Evolutionary conservation across 2,113 vertebrate genomes (phyloP), one percentile per base, ranked within the genome.

Genomic region (Actenoides hombroni): DNA sequence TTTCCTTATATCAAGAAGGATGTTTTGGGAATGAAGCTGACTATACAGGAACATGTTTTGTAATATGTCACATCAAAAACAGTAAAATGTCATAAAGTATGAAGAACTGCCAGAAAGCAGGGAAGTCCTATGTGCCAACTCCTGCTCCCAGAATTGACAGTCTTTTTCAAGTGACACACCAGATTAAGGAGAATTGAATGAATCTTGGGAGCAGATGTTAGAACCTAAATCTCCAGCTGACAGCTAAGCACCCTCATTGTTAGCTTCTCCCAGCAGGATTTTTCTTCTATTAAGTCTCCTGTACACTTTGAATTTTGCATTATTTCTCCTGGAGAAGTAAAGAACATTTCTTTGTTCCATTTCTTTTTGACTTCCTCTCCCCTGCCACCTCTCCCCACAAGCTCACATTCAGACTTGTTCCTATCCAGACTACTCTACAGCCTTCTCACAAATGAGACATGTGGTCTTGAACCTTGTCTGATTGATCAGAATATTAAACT

Each of bases 171-270:
- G 70, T 76, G 73, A 85, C 88, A 73, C 14, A 18, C 51, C 4
- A 21, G 69, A 92, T 94, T 91, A 95, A 92, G 95, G 24, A 59
- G 81, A 92, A 89, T 35, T 65, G 69, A 89, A 79, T 73, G n/a
- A 85, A 91, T 76, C 57, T 87, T 87, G 53, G 89, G 61, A 95
- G n/a, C 71, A 94, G 92, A 78, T 94, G 73, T 68, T 95, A 85
- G 48, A 95, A 73, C 61, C 31, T 76, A 89, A 92, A 84, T 95
- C 80, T 91, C 73, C 57, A 60, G 65, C 83, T 92, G 69, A 73
- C 56, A 84, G 29, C 26, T 78, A 87, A 96, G 73, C 65, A 92
- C 39, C n/a, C 57, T 75, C 48, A 68, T 64, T 42, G 24, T 86
- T 78, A 83, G 13, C 42, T 86, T 88, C 63, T 65, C 29, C 61